Conservation (phyloP, 35 echinoderm and acorn worm genomes). For the Ophiothrix spiculata region DNA sequence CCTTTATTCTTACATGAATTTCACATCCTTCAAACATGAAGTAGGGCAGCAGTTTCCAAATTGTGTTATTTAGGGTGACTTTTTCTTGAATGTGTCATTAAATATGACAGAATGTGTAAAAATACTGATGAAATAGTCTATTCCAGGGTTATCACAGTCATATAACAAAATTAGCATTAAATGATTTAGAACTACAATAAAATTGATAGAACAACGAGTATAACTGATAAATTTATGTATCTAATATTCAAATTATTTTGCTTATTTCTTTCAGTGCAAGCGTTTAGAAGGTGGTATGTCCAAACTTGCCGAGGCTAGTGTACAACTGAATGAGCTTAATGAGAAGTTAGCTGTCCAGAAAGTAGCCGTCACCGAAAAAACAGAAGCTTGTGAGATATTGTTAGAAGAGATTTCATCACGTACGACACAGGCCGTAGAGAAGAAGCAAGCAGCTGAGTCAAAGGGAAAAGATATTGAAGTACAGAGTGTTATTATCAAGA, state of each 20-base stretch:
- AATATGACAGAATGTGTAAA: no score
- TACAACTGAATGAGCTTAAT: constrained; percentile 96
- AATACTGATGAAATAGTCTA: no score
- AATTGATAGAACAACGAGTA: background rate
- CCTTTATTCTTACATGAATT: no score
- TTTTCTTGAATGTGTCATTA: no score
- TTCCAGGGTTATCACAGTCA: no score
- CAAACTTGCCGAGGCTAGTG: constrained; percentile 83
- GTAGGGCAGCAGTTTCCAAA: no score
- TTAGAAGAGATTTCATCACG: constrained; percentile 84
- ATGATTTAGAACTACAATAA: no score
- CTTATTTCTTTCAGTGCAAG: constrained; percentile 68
- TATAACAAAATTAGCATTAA: no score
- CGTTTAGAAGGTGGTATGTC: constrained; percentile 98
- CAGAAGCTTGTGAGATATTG: constrained; percentile 85
- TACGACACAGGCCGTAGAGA: constrained; percentile 79
- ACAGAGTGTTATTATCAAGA: constrained; percentile 81
- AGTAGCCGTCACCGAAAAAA: constrained; percentile 92
- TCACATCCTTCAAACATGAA: no score
- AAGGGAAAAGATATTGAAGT: constrained; percentile 96
- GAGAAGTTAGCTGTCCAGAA: constrained; percentile 97
- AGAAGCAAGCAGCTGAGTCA: constrained; percentile 76
- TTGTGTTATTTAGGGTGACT: no score
- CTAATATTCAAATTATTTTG: background rate
- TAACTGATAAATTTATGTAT: background rate